Conservation (phyloP, 2,797 vertebrate species). For the Paramormyrops hopkinsi region DNA sequence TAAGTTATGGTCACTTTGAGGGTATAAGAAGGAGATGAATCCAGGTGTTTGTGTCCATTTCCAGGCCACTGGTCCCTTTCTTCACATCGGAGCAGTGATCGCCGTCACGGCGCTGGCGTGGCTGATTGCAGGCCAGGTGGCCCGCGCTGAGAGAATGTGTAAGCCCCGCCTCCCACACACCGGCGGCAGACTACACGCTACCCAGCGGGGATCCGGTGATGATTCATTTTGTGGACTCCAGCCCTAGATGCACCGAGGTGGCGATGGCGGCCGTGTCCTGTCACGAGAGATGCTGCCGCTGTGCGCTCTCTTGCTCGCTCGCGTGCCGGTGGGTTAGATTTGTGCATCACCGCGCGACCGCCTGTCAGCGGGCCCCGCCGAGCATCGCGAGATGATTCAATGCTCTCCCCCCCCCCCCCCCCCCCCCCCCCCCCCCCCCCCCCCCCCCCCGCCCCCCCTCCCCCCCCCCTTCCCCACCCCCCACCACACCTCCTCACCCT, state of each 20-base stretch:
- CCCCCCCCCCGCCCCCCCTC: too few relatives aligned
- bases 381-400: background rate
- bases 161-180: conserved; percentile 46
- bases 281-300: background rate
- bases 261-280: background rate
- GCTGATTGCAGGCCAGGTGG: conserved; percentile 87
- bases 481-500: too few relatives aligned
- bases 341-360: background rate
- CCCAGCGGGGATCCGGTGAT: background rate
- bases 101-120: conserved; percentile 80
- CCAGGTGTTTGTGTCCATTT: background rate
- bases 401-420: background rate
- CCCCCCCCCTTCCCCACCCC: too few relatives aligned
- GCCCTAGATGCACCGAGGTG: background rate
- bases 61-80: conserved; percentile 91
- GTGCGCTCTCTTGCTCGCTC: background rate
- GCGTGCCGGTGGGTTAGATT: background rate
- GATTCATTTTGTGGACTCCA: background rate
- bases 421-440: too few relatives aligned
- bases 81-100: conserved; percentile 84
- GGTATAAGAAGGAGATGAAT: background rate
- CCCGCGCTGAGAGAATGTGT: conserved; percentile 79
- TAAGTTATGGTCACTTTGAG: background rate
- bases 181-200: background rate
- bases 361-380: background rate